These are phyloP conservation scores for Halictus rubicundus DNA, from an alignment of 1,140 invertebrate genomes.

Conservation along the genomic window DNA sequence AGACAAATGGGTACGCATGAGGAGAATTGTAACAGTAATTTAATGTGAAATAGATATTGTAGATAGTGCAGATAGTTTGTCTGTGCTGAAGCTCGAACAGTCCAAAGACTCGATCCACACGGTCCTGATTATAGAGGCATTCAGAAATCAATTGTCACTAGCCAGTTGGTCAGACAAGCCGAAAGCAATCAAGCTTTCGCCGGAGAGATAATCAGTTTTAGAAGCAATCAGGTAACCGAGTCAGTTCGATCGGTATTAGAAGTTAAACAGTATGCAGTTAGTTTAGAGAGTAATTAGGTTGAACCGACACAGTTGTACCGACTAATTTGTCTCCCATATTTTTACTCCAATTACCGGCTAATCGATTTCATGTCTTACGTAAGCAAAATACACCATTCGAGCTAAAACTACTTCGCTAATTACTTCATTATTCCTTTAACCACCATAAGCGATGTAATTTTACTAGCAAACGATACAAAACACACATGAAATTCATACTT, in stretches of 20 bases:
- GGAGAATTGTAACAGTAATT: too few relatives aligned
- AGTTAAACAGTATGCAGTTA: conserved; percentile 4
- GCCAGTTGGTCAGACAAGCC: conserved; percentile 1
- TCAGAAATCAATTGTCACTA: conserved; percentile 6
- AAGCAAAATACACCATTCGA: not conserved
- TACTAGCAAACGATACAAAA: too few relatives aligned
- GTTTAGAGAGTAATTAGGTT: not conserved
- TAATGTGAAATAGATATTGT: too few relatives aligned
- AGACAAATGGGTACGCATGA: too few relatives aligned
- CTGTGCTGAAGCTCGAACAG: not conserved
- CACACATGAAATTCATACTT: too few relatives aligned
- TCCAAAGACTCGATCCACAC: not conserved
- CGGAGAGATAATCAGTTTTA: conserved; percentile 2
- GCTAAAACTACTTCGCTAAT: too few relatives aligned
- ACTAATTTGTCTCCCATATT: not conserved
- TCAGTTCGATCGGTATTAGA: conserved; percentile 3
- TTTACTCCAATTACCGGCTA: not conserved
- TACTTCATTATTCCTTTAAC: too few relatives aligned
- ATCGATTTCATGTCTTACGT: not conserved
- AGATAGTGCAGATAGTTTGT: not conserved
- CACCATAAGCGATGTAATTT: too few relatives aligned
- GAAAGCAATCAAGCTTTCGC: conserved; percentile 6
- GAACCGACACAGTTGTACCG: not conserved
- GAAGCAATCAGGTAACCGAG: conserved; percentile 1
- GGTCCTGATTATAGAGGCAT: not conserved